A percentile compares a stretch with the other conserved stretches of the same genome.
These are phyloP conservation scores for Sebastolobus altivelis DNA, from an alignment of 2,797 vertebrate genomes.

Conservation along the genomic window DNA sequence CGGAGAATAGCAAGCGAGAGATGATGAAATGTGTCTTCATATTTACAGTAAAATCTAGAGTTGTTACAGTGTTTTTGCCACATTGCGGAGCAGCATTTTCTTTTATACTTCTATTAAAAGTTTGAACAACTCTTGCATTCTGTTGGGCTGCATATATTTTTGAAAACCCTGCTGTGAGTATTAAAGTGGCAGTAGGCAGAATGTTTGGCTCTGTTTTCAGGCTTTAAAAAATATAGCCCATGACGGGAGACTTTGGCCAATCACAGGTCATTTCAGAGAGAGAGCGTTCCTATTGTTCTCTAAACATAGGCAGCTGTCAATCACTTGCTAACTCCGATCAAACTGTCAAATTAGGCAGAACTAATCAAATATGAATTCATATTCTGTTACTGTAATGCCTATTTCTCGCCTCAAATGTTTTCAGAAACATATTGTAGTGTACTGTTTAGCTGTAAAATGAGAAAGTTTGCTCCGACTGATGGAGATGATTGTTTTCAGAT, in stretches of 20 bases:
- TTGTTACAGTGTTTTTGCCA: neutral
- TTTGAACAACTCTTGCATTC: neutral
- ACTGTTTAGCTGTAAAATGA: too few relatives aligned
- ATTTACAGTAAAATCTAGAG: conserved; percentile 19
- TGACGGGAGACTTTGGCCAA: neutral
- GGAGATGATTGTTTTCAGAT: too few relatives aligned
- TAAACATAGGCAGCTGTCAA: too few relatives aligned
- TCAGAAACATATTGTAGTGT: too few relatives aligned
- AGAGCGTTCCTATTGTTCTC: neutral
- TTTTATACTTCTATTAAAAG: neutral
- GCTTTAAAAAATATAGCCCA: neutral
- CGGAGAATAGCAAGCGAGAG: conserved; percentile 45
- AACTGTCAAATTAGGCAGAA: too few relatives aligned
- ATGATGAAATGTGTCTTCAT: conserved; percentile 48
- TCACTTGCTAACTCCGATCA: too few relatives aligned
- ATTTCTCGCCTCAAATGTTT: too few relatives aligned
- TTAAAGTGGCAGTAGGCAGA: neutral
- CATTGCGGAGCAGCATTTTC: neutral
- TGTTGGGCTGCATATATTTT: neutral
- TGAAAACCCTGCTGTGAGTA: neutral
- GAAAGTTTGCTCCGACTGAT: too few relatives aligned
- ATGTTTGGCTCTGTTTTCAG: neutral
- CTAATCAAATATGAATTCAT: too few relatives aligned
- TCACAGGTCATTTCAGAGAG: neutral
- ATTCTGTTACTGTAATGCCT: too few relatives aligned